Percentiles rank a stretch among this genome's conserved stretches.
These are phyloP conservation scores for Cottoperca gobio DNA, from an alignment of 2,797 vertebrate species.

Conservation along the genomic window DNA sequence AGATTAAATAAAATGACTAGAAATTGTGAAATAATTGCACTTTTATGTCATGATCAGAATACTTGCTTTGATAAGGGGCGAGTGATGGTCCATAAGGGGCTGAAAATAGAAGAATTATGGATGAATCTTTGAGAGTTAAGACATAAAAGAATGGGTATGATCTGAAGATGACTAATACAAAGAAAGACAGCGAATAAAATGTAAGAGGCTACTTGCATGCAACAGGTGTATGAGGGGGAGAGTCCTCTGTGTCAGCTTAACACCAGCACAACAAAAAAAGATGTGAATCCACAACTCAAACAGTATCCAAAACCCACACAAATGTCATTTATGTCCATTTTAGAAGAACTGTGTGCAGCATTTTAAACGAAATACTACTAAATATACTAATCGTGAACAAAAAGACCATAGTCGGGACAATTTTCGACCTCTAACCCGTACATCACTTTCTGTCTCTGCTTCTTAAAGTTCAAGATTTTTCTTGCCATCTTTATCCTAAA, in stretches of 20 bases:
- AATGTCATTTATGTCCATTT: constrained; percentile 20
- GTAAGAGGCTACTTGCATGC: constrained; percentile 82
- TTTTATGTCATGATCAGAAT: constrained; percentile 54
- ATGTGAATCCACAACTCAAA: constrained; percentile 51
- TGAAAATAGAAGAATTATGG: constrained; percentile 58
- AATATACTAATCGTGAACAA: not conserved
- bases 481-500: not conserved
- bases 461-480: not conserved
- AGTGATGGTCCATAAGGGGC: constrained; percentile 73
- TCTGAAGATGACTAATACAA: constrained; percentile 9
- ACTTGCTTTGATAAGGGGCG: constrained; percentile 78
- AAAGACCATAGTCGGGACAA: too few species aligned
- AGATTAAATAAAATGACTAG: constrained; percentile 1
- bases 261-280: constrained; percentile 50
- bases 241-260: constrained; percentile 81
- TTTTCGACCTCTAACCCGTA: not conserved
- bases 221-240: constrained; percentile 73
- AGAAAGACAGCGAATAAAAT: constrained; percentile 39
- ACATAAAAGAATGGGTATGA: constrained; percentile 20
- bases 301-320: constrained; percentile 33
- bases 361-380: not conserved
- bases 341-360: constrained; percentile 50
- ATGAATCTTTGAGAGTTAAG: constrained; percentile 28
- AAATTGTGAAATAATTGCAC: not conserved
- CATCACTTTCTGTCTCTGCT: not conserved